Base-by-base conservation (phyloP, 2,113 vertebrate genomes). In the Peromyscus polionotus region DNA sequence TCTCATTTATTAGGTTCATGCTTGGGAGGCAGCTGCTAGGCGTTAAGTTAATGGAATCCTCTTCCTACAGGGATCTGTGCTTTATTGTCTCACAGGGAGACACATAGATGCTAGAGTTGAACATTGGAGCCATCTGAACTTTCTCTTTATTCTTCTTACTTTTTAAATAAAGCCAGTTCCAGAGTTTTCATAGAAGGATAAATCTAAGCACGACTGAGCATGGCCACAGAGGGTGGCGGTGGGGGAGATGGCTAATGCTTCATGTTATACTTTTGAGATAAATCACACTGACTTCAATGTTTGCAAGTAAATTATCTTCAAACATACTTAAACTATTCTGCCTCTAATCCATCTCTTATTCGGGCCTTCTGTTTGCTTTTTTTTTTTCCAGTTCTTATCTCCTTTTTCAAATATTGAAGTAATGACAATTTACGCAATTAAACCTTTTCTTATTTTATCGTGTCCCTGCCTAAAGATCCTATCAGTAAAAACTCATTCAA, bases 21-120 rank as follows among this genome's bases (percentile, higher is more conserved):
- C 95, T 98, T 98, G 96, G 80, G 96, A 98, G 97, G 97, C 98
- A 99, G 98, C 98, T 99, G 98, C 97, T 98, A 98, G 96, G 96
- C 96, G 98, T 98, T 98, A 98, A 98, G 98, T 97, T 99, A 98
- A 98, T 98, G 96, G 98, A 98, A 98, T 97, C 98, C 94, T 97
- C 97, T 98, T 97, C 97, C 98, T 97, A 95, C 14, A 5, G 95
- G 93, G 96, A 54, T 81, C 96, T 96, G 36, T 88, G 90, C 16
- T 97, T 98, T 97, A 98, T 97, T 97, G 96, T 96, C 8, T 97
- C 90, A 93, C 93, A 98, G 95, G 68, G 96, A 98, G 90, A 96
- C 79, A 45, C 48, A 68, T 16, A 51, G 95, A 61, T 28, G 63
- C 28, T 11, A 70, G 16, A 76, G 36, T 92, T 96, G 85, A 91